Base-by-base conservation (phyloP, 2,797 vertebrate genomes). In the Pteropus rufus region DNA sequence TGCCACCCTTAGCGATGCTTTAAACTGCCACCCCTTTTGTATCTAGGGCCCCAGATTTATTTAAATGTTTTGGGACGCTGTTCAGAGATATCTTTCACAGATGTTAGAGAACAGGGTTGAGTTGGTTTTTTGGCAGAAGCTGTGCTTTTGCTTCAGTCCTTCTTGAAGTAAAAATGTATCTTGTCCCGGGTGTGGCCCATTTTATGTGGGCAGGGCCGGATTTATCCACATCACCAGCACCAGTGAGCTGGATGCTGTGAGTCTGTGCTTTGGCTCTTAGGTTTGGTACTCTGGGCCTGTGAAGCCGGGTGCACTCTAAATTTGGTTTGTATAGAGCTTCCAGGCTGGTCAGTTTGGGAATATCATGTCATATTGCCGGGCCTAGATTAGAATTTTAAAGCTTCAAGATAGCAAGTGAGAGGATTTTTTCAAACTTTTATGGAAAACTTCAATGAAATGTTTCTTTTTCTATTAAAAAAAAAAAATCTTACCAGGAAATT, bases 41-140 rank as follows among this genome's bases (percentile, higher is more conserved):
- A 77, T 67, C 64, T 7, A 23, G 18, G 46, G 36, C 31, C 72
- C 54, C 24, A 8, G 52, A 46, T 34, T n/a, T 75, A 83, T 80
- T 56, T 72, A 79, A 76, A 26, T 4, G 29, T 44, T 24, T 87
- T 70, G n/a, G 75, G 70, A 65, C 67, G 26, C 4, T 23, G 41
- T 96, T 94, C 14, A 89, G 79, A 91, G 89, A 46, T 77, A 62
- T 83, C 90, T 92, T 94, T 19, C 5, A 0, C 79, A 96, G 97
- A 79, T 64, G 86, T 82, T 52, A 12, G 73, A 75, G 89, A 67
- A 64, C n/a, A 34, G 18, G 29, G 2, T 23, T 82, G 41, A 70
- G 46, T 60, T 73, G 44, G 12, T 46, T 44, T 75, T 93, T 95
- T 93, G 91, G 92, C 83, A 89, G 7, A 41, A 6, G 18, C 36